phyloP scores from a whole-genome alignment of 2,888 invertebrate genomes.

The Drepana falcataria region DNA sequence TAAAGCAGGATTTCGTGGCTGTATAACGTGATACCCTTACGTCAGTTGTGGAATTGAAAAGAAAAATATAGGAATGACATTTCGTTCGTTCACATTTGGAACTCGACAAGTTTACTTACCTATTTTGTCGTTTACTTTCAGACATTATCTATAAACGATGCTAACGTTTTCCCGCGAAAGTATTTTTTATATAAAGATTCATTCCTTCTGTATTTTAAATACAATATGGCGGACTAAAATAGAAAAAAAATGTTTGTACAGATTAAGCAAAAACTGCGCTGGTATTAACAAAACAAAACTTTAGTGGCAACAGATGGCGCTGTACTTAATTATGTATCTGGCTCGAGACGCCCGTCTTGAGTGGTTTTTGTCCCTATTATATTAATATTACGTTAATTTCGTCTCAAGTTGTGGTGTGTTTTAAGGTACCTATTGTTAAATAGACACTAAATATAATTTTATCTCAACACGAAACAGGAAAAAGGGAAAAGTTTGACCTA shows the following conservation, averaged over 20 bases:
- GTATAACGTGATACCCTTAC: slow-evolving; percentile 9
- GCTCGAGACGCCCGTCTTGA: slow-evolving; percentile 7
- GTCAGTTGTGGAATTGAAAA: slow-evolving; percentile 11
- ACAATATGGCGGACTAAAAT: too few species aligned
- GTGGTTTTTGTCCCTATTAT: slow-evolving; percentile 4
- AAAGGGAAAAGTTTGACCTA: neutral
- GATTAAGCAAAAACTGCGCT: neutral
- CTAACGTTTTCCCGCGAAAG: too few species aligned
- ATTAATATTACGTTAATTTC: neutral
- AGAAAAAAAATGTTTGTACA: neutral
- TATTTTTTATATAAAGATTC: too few species aligned
- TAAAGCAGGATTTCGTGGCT: slow-evolving; percentile 19
- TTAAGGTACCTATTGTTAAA: neutral
- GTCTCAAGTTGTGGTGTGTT: neutral
- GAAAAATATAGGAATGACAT: slow-evolving; percentile 4
- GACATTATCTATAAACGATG: too few species aligned
- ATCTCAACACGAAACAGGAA: neutral
- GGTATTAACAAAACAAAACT: neutral
- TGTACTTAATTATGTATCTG: slow-evolving; percentile 12
- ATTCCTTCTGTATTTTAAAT: too few species aligned
- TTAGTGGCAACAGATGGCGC: slow-evolving; percentile 16
- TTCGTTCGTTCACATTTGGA: slow-evolving; percentile 1
- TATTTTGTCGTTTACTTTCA: neutral
- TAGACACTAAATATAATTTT: neutral
- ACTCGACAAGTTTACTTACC: slow-evolving; percentile 4